Base-by-base conservation (phyloP, 2,797 vertebrate genomes). In the Macropodus opercularis region DNA sequence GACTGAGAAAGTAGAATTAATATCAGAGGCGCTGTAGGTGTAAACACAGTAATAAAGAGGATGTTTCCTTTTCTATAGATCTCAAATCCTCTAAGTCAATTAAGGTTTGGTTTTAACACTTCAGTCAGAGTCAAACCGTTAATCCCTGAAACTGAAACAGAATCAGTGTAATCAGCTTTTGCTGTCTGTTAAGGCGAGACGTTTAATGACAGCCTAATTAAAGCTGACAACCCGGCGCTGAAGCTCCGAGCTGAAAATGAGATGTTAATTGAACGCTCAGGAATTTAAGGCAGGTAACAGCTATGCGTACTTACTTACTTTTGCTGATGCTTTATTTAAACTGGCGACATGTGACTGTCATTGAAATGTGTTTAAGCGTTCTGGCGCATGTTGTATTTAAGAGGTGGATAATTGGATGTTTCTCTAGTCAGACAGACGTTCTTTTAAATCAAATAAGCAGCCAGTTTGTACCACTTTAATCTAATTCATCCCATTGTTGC, bases 151-250 rank as follows among this genome's bases (percentile, higher is more conserved):
- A 35, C 10, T 43, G n/a, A 38, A 42, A 72, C 43, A 29, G 31
- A 42, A 36, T 32, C 19, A 52, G 17, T 34, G 36, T 41, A 26
- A 55, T 63, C 39, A 54, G 29, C 59, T 41, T 40, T 53, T 38
- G 26, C 18, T 40, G 15, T 12, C 18, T 36, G 36, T 17, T 34
- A 23, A 23, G 18, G 19, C 17, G n/a, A 12, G 21, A 17, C 3
- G 22, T 12, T 42, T 51, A 27, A 40, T 10, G 3, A 34, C 12
- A 40, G 49, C 35, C n/a, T 50, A 19, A 55, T 58, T 60, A 40
- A 49, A 18, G 61, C 8, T n/a, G 34, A 48, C 54, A 62, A 49
- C 48, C 3, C 19, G 35, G 22, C 48, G 43, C 39, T n/a, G n/a
- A n/a, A n/a, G n/a, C n/a, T 22, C 21, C 11, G 5, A 38, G 29